These are phyloP conservation scores for Crossaster papposus DNA, from an alignment of 53 echinoderm and acorn worm genomes.

Conservation along the genomic window DNA sequence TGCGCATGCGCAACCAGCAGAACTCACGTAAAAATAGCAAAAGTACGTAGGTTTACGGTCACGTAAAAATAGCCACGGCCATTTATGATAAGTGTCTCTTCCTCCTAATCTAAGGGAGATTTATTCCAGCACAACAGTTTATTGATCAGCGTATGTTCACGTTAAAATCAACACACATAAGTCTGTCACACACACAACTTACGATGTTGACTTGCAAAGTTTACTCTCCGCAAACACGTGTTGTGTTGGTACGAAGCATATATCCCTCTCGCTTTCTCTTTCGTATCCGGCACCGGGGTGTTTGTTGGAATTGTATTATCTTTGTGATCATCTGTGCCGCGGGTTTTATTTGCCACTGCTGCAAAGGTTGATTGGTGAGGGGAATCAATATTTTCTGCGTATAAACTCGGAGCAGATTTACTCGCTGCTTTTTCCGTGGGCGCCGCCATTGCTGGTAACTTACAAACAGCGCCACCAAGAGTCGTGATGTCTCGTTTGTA, in stretches of 20 bases:
- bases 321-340: background rate
- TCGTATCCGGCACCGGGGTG: background rate
- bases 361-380: background rate
- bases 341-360: background rate
- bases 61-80: no score
- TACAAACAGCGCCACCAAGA: slow-evolving; percentile 36
- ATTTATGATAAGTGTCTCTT: no score
- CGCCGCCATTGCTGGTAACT: slow-evolving; percentile 29
- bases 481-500: background rate
- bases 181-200: no score
- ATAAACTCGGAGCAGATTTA: slow-evolving; percentile 5
- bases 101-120: no score
- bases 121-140: no score
- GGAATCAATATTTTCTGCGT: background rate
- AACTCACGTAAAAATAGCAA: no score
- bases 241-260: slow-evolving; percentile 47
- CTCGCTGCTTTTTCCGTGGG: background rate
- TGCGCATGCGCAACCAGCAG: no score
- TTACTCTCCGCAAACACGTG: slow-evolving; percentile 44
- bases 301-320: background rate
- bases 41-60: no score
- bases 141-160: no score
- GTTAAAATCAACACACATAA: background rate
- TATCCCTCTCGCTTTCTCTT: slow-evolving; percentile 2
- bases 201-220: slow-evolving; percentile 53